These are phyloP conservation scores for Menura novaehollandiae DNA, from an alignment of 2,113 vertebrate species.

Conservation along the genomic window DNA sequence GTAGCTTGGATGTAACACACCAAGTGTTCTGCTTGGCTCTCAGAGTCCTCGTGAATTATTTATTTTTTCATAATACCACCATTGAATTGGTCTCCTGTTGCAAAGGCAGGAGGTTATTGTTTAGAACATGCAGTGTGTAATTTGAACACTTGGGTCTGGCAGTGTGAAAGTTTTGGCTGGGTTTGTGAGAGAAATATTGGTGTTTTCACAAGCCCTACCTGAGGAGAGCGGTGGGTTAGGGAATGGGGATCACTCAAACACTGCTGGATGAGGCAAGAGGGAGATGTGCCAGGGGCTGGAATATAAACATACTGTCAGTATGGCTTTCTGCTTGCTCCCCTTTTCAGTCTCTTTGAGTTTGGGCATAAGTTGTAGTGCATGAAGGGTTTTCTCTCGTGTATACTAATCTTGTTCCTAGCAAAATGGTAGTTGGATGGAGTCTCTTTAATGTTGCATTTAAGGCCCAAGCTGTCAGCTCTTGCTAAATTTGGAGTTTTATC, in stretches of 20 bases:
- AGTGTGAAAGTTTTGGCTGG: background rate
- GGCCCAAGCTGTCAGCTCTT: background rate
- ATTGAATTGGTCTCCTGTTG: background rate
- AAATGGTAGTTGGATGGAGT: background rate
- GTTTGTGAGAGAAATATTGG: background rate
- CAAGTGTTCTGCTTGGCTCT: accelerated
- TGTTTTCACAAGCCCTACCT: background rate
- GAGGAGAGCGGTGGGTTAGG: background rate
- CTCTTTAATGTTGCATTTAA: background rate
- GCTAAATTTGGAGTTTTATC: background rate
- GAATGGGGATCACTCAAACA: accelerated
- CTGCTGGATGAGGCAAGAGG: background rate
- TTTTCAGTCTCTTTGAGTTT: background rate
- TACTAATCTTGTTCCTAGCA: background rate
- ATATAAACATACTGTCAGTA: background rate
- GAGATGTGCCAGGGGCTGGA: background rate
- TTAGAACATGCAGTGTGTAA: background rate
- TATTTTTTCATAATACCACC: background rate
- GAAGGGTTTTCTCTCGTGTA: background rate
- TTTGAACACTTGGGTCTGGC: background rate
- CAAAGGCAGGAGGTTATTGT: background rate
- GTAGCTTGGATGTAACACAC: background rate
- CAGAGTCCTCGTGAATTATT: background rate
- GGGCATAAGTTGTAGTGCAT: background rate
- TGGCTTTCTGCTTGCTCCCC: background rate